Base-by-base conservation (phyloP, 2,888 invertebrate species). In the Taenaris catops region DNA sequence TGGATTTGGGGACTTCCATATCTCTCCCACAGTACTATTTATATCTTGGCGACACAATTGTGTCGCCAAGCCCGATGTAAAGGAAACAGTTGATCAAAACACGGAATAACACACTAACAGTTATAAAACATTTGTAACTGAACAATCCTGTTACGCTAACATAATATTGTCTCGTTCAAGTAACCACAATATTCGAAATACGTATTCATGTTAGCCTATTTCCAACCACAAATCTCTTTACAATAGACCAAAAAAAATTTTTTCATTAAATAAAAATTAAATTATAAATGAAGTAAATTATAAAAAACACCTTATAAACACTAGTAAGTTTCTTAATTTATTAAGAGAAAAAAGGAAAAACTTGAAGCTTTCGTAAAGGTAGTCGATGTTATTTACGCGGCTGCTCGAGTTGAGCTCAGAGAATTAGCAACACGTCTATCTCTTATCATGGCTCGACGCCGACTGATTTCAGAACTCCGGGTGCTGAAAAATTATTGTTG, bases 341-440 rank as follows among this genome's bases (percentile, higher is more conserved):
- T 14, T 3, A 4, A 16, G 11, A 35, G 17, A 18, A 26, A 29
- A 40, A 34, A 37, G 31, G 41, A 38, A 50, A 47, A 21, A 46
- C 43, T 53, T 54, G n/a, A n/a, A n/a, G n/a, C n/a, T 49, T 51
- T 46, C 42, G 48, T 45, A 31, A 33, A 39, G 49, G 45, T n/a
- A n/a, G n/a, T 74, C 80, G 81, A 81, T 72, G 70, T 81, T 73
- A 60, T 76, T 75, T 73, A 79, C 81, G 81, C 69, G 68, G 39
- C 56, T 50, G 48, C 34, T 34, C 45, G 49, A 47, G 34, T 44
- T 40, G 32, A 26, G 37, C 36, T 36, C 12, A 16, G 26, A 34
- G 33, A 24, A 24, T 20, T 28, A 46, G 35, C 16, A 25, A 53
- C 45, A 48, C 72, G 58, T 63, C 53, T 47, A 25, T 18, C 45